phyloP scores from a whole-genome alignment of 1,140 invertebrate species.

The Vanessa tameamea region DNA sequence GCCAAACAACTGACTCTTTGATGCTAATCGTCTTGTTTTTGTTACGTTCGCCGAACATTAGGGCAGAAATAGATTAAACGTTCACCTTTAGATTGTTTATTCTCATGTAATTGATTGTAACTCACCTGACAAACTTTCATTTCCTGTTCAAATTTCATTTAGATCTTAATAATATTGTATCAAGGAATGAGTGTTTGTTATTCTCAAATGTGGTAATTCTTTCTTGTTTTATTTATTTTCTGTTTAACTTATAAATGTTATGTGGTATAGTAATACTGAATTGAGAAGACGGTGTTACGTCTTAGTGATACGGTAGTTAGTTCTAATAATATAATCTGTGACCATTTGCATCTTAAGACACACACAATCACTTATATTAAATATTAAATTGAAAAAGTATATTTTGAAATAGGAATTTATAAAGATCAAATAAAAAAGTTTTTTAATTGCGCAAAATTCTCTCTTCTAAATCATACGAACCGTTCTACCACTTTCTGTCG shows the following conservation, averaged over 20 bases:
- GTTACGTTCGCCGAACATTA: constrained; percentile 38
- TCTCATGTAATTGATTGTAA: neutral
- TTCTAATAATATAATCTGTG: too few relatives aligned
- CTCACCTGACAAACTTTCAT: neutral
- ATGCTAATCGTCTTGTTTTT: constrained; percentile 63
- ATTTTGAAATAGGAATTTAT: neutral
- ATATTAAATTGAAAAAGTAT: too few relatives aligned
- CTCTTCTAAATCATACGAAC: constrained; percentile 38
- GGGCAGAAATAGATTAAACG: constrained; percentile 37
- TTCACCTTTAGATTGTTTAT: constrained; percentile 4
- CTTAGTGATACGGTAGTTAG: too few relatives aligned
- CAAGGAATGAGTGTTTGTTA: neutral
- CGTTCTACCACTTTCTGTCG: constrained; percentile 24
- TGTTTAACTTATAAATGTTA: too few relatives aligned
- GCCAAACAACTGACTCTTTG: constrained; percentile 52
- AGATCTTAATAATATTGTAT: constrained; percentile 1
- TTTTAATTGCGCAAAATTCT: constrained; percentile 35
- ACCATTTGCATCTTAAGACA: too few relatives aligned
- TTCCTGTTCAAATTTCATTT: neutral
- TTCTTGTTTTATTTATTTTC: too few relatives aligned
- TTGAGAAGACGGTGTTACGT: too few relatives aligned
- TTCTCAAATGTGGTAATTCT: too few relatives aligned
- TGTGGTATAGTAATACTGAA: too few relatives aligned
- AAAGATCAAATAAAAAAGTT: constrained; percentile 28
- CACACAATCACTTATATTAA: too few relatives aligned